Base-by-base conservation (phyloP, 2,888 invertebrate genomes). In the Salticus scenicus region DNA sequence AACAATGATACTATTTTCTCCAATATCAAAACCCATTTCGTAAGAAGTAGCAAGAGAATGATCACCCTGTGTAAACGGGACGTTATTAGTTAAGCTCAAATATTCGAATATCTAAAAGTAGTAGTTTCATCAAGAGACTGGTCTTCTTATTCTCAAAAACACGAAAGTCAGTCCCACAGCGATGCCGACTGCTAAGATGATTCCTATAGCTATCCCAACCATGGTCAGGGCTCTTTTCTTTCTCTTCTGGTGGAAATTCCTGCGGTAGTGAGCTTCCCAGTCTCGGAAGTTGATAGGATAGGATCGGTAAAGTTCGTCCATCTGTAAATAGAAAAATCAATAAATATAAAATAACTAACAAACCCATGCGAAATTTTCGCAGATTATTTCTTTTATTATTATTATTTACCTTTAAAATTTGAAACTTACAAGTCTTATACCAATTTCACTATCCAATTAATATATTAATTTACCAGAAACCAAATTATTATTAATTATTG, bases 201-300 rank as follows among this genome's bases (percentile, higher is more conserved):
- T 87, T 24, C 87, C 80, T 20, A 87, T 87, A 31, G 87, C 87
- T 81, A 87, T 87, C 33, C 80, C 87, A 14, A 80, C 76, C 87
- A 87, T 87, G 51, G 76, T 81, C 1, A 87, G 73, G 10, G 87
- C 87, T 30, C 87, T 27, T 33, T 73, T 87, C 14, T 81, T 57
- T 28, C 81, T 8, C 27, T 81, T 81, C 64, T 73, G 76, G 0
- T 77, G 70, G 31, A 51, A 76, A 14, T 37, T 87, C 27, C 87
- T 51, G 42, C 85, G 42, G 51, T 79, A 85, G 31, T 77, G 85
- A 8, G 85, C 75, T 30, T 85, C 85, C 85, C 85, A 85, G 7
- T 85, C 85, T 37, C 77, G 69, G 41, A 85, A 85, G 31, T 85
- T 79, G 31, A 85, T 79, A 17, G 86, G 86, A n/a, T 86, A 86